These are phyloP conservation scores for Sarcophilus harrisii DNA, from an alignment of 2,797 vertebrate genomes.

Conservation along the genomic window DNA sequence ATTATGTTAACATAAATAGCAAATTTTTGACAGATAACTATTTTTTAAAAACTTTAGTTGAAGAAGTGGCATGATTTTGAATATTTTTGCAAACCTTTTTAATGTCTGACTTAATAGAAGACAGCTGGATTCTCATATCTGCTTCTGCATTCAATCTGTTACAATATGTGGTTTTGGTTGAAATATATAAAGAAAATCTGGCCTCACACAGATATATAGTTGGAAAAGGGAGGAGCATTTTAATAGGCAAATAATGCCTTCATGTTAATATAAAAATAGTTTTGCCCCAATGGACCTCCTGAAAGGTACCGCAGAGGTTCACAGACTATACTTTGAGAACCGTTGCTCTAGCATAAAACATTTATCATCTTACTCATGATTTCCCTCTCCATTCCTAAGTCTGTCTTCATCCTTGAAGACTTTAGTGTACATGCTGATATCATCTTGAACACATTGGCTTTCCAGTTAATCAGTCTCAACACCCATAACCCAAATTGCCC, in stretches of 20 bases:
- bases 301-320: neutral
- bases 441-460: neutral
- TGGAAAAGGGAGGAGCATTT: neutral
- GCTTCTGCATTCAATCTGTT: neutral
- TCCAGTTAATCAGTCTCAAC: neutral
- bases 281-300: neutral
- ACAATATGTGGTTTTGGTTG: constrained; percentile 3
- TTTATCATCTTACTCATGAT: neutral
- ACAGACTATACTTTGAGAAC: neutral
- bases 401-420: neutral
- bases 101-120: neutral
- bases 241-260: neutral
- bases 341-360: neutral
- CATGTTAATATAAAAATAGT: neutral
- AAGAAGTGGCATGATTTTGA: neutral
- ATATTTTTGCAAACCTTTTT: neutral
- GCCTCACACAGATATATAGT: neutral
- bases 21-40: neutral
- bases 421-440: neutral
- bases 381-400: neutral
- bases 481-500: neutral
- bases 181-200: neutral
- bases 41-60: neutral
- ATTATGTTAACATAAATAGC: neutral
- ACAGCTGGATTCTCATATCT: neutral